phyloP scores from a whole-genome alignment of 2,113 vertebrate species.

The Chloropsis cyanopogon region DNA sequence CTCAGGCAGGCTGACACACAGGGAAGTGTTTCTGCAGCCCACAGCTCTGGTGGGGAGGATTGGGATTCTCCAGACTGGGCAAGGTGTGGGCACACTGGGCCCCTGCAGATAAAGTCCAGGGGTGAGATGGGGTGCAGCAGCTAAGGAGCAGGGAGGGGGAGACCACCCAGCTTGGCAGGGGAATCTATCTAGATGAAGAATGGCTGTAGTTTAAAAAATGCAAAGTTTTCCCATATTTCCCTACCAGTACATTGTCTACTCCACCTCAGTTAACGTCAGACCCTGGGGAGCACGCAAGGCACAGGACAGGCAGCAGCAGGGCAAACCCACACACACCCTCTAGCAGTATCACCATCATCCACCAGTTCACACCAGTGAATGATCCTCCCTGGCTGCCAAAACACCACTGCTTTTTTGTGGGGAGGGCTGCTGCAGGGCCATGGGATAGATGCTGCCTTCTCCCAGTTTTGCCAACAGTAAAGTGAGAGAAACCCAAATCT shows the following conservation, averaged over 20 bases:
- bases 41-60: fast-evolving
- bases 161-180: fast-evolving
- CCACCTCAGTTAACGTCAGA: background rate
- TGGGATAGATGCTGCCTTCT: background rate
- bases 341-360: background rate
- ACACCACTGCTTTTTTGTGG: background rate
- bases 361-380: background rate
- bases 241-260: background rate
- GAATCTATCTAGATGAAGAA: background rate
- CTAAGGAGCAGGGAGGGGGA: fast-evolving
- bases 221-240: background rate
- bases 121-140: background rate
- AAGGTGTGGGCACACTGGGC: background rate
- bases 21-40: background rate
- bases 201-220: background rate
- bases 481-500: background rate
- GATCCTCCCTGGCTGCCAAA: background rate
- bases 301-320: background rate
- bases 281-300: background rate
- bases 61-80: background rate
- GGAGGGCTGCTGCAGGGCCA: background rate
- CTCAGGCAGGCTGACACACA: background rate
- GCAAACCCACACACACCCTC: background rate
- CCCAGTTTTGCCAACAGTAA: background rate
- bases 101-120: background rate